Evolutionary conservation across 2,797 vertebrate genomes (phyloP), one percentile per base, ranked within the genome.

Genomic region (Platalea minor): DNA sequence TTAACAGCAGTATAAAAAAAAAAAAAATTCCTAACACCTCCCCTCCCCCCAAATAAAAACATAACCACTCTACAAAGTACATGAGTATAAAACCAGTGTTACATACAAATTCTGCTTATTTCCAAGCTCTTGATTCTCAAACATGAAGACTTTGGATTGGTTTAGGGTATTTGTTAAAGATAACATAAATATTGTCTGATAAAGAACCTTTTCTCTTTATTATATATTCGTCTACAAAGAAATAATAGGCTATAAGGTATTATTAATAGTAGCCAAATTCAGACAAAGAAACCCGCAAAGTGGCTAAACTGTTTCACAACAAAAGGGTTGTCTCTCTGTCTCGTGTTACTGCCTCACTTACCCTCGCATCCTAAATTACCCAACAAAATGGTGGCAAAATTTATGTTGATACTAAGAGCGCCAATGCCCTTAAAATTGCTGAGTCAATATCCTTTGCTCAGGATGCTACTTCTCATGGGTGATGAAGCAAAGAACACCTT

Each of bases 401-500:
- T 77, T 87, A 91, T 68, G 18, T 73, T 51, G 37, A n/a, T 81
- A n/a, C 41, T 45, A 39, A 85, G 45, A 69, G 20, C 17, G 41
- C 57, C 61, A 77, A 45, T 31, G 56, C 35, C 35, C 57, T 54
- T 82, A 79, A 93, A 96, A 79, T 17, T 91, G 93, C 95, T 94
- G 93, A 97, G 82, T 89, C 85, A 78, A 46, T 31, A 81, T 73
- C 61, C 46, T 92, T 72, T 67, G 61, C 75, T 72, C 67, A 93
- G 75, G 70, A 88, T 45, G 53, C 46, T 89, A 54, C 93, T 96
- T 81, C 87, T 97, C 85, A 84, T 88, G 95, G 69, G 79, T 95
- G 95, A 94, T 91, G 89, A 92, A 67, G 91, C 93, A 94, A 96
- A 93, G 73, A 91, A 73, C 82, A 95, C 63, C 85, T 96, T 97